phyloP scores from a whole-genome alignment of 2,888 invertebrate species.

The Taenaris catops region DNA sequence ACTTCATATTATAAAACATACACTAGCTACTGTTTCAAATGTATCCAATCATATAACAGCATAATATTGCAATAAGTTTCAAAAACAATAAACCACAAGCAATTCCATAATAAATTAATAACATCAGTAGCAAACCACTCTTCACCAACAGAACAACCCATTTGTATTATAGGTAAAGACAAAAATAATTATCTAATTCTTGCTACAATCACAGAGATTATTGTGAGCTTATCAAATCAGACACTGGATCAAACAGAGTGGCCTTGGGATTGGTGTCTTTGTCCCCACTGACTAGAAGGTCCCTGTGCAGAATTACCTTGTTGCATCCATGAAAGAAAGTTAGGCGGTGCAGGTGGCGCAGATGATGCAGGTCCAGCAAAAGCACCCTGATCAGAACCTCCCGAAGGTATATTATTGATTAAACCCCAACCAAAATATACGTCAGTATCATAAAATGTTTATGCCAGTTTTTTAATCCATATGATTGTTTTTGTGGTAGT shows the following conservation, averaged over 20 bases:
- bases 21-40: slow-evolving; percentile 28
- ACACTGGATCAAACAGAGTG: slow-evolving; percentile 73
- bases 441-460: no score
- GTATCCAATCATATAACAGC: slow-evolving; percentile 41
- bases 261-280: slow-evolving; percentile 74
- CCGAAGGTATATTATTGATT: slow-evolving; percentile 84
- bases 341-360: slow-evolving; percentile 69
- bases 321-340: slow-evolving; percentile 88
- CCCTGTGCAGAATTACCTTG: slow-evolving; percentile 81
- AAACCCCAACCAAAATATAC: slow-evolving; percentile 90
- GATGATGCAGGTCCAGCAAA: slow-evolving; percentile 69
- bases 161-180: slow-evolving; percentile 62
- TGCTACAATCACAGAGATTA: slow-evolving; percentile 80
- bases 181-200: slow-evolving; percentile 74
- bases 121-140: slow-evolving; percentile 72
- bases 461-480: no score
- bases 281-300: slow-evolving; percentile 79
- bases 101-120: slow-evolving; percentile 73
- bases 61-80: slow-evolving; percentile 34
- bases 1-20: slow-evolving; percentile 22
- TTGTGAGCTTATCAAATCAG: slow-evolving; percentile 71
- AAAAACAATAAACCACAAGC: slow-evolving; percentile 70
- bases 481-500: no score
- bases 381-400: slow-evolving; percentile 72
- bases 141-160: slow-evolving; percentile 65